Conservation (phyloP, 2,888 invertebrate species). For the Atrina japonica region DNA sequence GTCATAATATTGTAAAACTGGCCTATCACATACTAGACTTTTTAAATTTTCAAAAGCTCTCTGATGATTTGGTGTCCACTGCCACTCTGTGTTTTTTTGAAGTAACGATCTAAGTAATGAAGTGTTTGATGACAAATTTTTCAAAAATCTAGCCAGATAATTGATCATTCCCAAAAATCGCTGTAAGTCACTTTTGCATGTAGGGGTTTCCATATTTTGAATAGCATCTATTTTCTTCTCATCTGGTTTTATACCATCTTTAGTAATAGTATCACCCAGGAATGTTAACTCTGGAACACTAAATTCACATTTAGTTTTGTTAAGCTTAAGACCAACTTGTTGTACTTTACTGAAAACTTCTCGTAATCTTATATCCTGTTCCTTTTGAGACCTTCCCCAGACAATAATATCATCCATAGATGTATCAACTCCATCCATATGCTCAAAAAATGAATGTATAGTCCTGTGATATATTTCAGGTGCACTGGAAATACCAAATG, state of each 20-base stretch:
- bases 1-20: slow-evolving; percentile 37
- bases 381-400: slow-evolving; percentile 31
- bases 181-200: slow-evolving; percentile 24
- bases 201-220: slow-evolving; percentile 6
- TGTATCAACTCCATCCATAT: slow-evolving; percentile 15
- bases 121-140: too few relatives aligned
- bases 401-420: slow-evolving; percentile 41
- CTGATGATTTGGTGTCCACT: slow-evolving; percentile 7
- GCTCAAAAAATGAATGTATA: slow-evolving; percentile 23
- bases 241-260: slow-evolving; percentile 31
- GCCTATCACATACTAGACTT: slow-evolving; percentile 1
- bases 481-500: slow-evolving; percentile 34
- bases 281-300: slow-evolving; percentile 30
- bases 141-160: slow-evolving; percentile 23
- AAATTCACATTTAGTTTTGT: slow-evolving; percentile 29
- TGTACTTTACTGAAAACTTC: slow-evolving; percentile 7
- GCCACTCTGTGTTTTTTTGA: neutral
- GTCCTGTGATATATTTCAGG: slow-evolving; percentile 35
- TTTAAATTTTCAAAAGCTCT: slow-evolving; percentile 26
- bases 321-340: slow-evolving; percentile 34
- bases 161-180: slow-evolving; percentile 40
- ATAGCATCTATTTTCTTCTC: slow-evolving; percentile 24
- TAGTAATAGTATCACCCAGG: slow-evolving; percentile 25
- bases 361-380: slow-evolving; percentile 29
- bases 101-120: too few relatives aligned